A percentile compares a stretch with the other conserved stretches of the same genome.
phyloP scores from a whole-genome alignment of 2,797 vertebrate species.

The Phalloptychus januarius region DNA sequence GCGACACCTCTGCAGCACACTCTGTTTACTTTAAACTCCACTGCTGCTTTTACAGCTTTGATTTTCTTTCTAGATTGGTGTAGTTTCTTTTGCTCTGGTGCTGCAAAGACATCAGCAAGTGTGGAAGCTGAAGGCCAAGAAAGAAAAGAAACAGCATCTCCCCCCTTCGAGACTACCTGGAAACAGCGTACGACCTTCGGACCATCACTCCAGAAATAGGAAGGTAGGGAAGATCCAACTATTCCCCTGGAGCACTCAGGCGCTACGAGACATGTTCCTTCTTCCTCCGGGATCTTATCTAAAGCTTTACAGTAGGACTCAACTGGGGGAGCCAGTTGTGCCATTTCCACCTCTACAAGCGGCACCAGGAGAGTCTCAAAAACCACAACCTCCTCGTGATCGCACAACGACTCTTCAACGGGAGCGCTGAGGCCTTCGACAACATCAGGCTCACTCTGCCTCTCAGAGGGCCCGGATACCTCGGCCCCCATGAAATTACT shows the following conservation, averaged over 20 bases:
- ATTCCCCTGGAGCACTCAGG: conserved; percentile 44
- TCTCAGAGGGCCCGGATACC: conserved; percentile 22
- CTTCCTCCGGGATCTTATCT: conserved; percentile 55
- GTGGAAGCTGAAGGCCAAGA: conserved; percentile 41
- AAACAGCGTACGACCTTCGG: conserved; percentile 74
- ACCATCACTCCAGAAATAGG: conserved; percentile 66
- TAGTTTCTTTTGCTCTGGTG: conserved; percentile 19
- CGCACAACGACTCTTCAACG: conserved; percentile 47
- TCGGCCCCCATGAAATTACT: conserved; percentile 48
- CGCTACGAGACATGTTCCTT: conserved; percentile 36
- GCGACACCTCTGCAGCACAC: conserved; percentile 62
- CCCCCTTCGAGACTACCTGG: conserved; percentile 72
- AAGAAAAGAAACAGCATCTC: conserved; percentile 46
- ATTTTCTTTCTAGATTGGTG: background rate
- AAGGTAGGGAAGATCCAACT: conserved; percentile 63
- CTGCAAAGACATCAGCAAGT: conserved; percentile 63
- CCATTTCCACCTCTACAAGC: conserved; percentile 64
- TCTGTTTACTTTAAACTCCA: background rate
- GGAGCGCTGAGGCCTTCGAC: conserved; percentile 27
- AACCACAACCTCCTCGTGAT: conserved; percentile 56
- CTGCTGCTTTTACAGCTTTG: background rate
- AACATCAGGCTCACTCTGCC: conserved; percentile 40
- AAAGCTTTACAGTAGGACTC: conserved; percentile 41
- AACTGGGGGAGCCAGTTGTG: conserved; percentile 40
- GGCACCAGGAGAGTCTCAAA: conserved; percentile 60